Conservation (phyloP, 2,888 invertebrate species). For the Ochropacha duplaris region DNA sequence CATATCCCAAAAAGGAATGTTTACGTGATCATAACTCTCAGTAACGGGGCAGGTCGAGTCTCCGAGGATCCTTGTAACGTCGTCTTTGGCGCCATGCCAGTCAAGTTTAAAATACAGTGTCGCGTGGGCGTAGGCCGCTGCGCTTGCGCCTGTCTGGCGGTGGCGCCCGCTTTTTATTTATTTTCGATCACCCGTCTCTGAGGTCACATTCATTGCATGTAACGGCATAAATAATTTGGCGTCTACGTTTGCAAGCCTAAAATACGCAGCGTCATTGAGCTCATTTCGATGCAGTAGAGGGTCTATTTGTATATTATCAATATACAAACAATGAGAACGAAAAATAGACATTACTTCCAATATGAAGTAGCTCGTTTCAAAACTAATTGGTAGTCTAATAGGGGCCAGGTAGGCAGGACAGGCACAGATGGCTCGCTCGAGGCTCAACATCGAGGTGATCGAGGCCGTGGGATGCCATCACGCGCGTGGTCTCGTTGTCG, state of each 20-base stretch:
- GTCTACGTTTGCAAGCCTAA: background rate
- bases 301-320: no score
- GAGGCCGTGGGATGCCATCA: constrained; percentile 58
- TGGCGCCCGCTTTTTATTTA: constrained; percentile 42
- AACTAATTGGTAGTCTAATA: constrained; percentile 26
- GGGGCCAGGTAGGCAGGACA: constrained; percentile 24
- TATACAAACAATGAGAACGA: no score
- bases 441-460: constrained; percentile 18
- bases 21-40: constrained; percentile 59
- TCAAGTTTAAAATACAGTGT: constrained; percentile 60
- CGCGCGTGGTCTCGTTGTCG: constrained; percentile 48
- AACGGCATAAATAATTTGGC: constrained; percentile 4
- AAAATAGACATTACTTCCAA: background rate
- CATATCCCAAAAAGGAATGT: constrained; percentile 59
- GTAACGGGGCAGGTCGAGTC: constrained; percentile 37
- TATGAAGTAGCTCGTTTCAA: background rate
- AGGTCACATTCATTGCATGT: constrained; percentile 33
- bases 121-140: constrained; percentile 43
- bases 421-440: constrained; percentile 29
- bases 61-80: constrained; percentile 34
- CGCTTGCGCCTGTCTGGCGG: constrained; percentile 31
- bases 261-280: background rate
- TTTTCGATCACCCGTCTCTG: constrained; percentile 42
- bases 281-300: background rate
- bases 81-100: constrained; percentile 60